Evolutionary conservation across 2,113 vertebrate species (phyloP).

Genomic region (Prochilodus magdalenae): DNA sequence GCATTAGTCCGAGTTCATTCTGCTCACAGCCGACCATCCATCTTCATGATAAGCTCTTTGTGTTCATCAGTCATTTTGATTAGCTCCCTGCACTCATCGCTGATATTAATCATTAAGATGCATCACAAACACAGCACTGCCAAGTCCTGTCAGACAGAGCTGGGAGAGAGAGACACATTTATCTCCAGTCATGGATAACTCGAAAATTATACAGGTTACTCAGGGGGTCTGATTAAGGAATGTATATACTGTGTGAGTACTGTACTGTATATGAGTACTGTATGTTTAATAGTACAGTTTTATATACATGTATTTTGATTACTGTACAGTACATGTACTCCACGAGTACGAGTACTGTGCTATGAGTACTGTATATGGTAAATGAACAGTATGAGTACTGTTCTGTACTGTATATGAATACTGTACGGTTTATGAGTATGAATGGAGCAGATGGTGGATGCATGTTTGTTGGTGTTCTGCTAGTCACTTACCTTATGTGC

Average conservation of each 20-base stretch:
- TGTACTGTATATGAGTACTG: too few species aligned
- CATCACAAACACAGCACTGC: not conserved
- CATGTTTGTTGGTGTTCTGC: not conserved
- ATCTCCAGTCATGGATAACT: not conserved
- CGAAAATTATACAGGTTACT: not conserved
- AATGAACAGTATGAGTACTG: not conserved
- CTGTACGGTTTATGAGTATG: not conserved
- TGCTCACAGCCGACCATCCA: not conserved
- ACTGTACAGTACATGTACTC: too few species aligned
- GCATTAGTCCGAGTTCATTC: conserved; percentile 18
- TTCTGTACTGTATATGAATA: too few species aligned
- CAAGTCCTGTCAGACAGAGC: not conserved
- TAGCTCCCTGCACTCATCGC: not conserved
- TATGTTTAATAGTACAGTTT: too few species aligned
- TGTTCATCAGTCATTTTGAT: conserved; percentile 31
- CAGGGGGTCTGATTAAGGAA: not conserved
- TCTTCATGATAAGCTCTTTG: not conserved
- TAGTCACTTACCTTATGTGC: conserved; percentile 84
- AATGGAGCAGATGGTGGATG: not conserved
- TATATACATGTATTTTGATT: too few species aligned
- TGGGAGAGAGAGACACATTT: not conserved
- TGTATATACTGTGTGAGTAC: too few species aligned
- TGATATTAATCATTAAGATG: not conserved
- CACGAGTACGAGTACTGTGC: too few species aligned
- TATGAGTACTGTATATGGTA: not conserved